phyloP scores from a whole-genome alignment of 2,888 invertebrate genomes.

The Acronicta alni region DNA sequence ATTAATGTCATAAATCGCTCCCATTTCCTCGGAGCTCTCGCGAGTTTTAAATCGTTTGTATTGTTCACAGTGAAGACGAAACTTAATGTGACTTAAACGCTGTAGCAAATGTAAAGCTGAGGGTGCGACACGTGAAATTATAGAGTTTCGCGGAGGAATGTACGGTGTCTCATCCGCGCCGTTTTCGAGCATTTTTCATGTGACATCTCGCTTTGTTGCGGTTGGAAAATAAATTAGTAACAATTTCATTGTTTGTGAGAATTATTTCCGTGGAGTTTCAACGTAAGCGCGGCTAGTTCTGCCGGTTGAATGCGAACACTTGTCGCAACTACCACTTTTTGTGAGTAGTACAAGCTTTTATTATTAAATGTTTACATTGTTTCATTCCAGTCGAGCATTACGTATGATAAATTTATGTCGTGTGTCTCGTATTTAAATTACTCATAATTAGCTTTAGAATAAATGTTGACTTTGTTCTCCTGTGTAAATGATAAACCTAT shows the following conservation, averaged over 20 bases:
- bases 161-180: slow-evolving; percentile 77
- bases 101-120: slow-evolving; percentile 79
- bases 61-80: slow-evolving; percentile 76
- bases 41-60: slow-evolving; percentile 81
- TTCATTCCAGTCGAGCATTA: slow-evolving; percentile 35
- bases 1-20: slow-evolving; percentile 82
- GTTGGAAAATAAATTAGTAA: slow-evolving; percentile 88
- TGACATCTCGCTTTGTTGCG: slow-evolving; percentile 88
- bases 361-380: slow-evolving; percentile 47
- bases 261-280: slow-evolving; percentile 74
- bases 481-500: background rate
- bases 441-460: slow-evolving; percentile 22
- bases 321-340: slow-evolving; percentile 56
- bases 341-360: slow-evolving; percentile 45
- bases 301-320: slow-evolving; percentile 52
- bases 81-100: slow-evolving; percentile 83
- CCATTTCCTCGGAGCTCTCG: slow-evolving; percentile 70
- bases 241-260: slow-evolving; percentile 88
- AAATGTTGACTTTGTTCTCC: slow-evolving; percentile 9
- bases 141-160: slow-evolving; percentile 80
- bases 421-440: slow-evolving; percentile 15
- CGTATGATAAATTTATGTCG: slow-evolving; percentile 26
- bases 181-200: slow-evolving; percentile 85
- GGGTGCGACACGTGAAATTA: slow-evolving; percentile 78
- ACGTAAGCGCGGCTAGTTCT: slow-evolving; percentile 53